Evolutionary conservation across 1,140 invertebrate genomes (phyloP).

Genomic region (Sitophilus oryzae): DNA sequence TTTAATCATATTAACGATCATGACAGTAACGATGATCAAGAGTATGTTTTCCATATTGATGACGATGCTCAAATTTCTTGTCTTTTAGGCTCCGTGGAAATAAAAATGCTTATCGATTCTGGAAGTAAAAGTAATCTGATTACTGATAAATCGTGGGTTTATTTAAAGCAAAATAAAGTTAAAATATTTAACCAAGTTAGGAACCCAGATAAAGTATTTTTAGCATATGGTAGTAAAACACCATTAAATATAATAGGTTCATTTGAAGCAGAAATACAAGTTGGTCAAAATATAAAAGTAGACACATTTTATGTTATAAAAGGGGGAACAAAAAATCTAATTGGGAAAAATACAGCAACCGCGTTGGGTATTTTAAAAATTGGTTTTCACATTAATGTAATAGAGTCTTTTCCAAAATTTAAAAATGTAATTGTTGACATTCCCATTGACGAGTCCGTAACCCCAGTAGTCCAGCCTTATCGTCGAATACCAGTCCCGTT

Average conservation of each 20-base stretch:
- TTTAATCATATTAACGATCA: constrained; percentile 2
- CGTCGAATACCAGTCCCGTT: constrained; percentile 33
- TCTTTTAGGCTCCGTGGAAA: constrained; percentile 19
- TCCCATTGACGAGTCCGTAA: constrained; percentile 27
- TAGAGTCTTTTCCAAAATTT: constrained; percentile 35
- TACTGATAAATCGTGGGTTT: constrained; percentile 25
- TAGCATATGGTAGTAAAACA: constrained; percentile 13
- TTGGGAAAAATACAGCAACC: constrained; percentile 28
- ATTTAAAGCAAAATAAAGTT: constrained; percentile 4
- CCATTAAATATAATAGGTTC: too few species aligned
- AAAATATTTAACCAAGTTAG: constrained; percentile 26
- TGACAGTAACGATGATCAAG: constrained; percentile 6
- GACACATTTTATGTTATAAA: constrained; percentile 19
- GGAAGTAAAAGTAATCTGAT: constrained; percentile 31
- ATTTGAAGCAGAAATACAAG: too few species aligned
- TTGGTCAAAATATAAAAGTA: constrained; percentile 8
- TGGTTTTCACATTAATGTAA: constrained; percentile 16
- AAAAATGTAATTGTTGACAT: constrained; percentile 28
- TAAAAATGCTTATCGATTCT: constrained; percentile 32
- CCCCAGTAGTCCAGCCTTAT: constrained; percentile 35
- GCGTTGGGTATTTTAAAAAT: constrained; percentile 31
- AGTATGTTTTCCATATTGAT: constrained; percentile 29
- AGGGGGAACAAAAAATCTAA: constrained; percentile 20
- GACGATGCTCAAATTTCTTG: constrained; percentile 6
- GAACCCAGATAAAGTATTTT: constrained; percentile 22